Evolutionary conservation across 2,888 invertebrate genomes (phyloP), one percentile per base, ranked within the genome.

Genomic region (Eupeodes luniger): DNA sequence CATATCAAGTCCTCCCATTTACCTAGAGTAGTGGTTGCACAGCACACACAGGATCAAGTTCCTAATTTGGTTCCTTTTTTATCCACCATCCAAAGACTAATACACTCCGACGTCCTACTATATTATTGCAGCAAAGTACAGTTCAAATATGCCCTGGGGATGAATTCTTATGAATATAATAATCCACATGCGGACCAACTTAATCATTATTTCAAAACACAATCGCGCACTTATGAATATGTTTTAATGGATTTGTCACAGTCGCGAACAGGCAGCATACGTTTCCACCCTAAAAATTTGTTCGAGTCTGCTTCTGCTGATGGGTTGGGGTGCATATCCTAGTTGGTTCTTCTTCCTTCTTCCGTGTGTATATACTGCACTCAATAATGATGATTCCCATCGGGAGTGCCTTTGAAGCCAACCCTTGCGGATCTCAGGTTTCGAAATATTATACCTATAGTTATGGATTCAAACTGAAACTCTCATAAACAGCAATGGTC

Each of bases 181-280:
- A 88, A 88, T 88, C 88, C 88, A 88, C 88, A 88, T 88, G 40
- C 40, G 88, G 85, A 81, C 75, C 69, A 88, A 88, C 88, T 88
- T 88, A 85, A 88, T 88, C 88, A 88, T 88, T 78, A 55, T 78
- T 88, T 36, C 53, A 78, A 78, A 75, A 59, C 85, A 51, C 88
- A 85, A 88, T 88, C 81, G 57, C 77, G 74, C 84, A 84, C 77
- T 88, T 81, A 88, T 81, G 78, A 85, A 72, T 27, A 2, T 64
- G 59, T 69, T 81, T 85, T 70, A 57, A 53, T 67, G 84, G 85
- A 88, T 88, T 88, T 85, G 88, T 88, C 88, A 88, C 85, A 88
- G 88, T 88, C 88, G 78, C 85, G 36, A 88, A 66, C 85, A 61
- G 69, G 57, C 49, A 88, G 55, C 88, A 88, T 88, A 88, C 78